Evolutionary conservation across 2,888 invertebrate species (phyloP).

Genomic region (Argyresthia albistria): DNA sequence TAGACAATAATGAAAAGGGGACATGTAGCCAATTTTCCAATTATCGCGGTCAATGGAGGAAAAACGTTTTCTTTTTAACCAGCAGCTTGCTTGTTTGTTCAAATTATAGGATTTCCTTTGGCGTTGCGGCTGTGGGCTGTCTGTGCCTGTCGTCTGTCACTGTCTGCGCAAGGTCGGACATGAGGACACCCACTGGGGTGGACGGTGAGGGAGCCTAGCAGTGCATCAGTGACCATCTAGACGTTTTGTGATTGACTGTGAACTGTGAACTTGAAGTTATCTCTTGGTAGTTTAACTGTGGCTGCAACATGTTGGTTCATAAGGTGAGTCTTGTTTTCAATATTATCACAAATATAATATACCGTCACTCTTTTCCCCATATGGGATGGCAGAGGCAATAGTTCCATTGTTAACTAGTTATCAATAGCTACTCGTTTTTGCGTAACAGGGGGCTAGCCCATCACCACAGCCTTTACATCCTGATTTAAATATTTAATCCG

Average conservation of each 20-base stretch:
- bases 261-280: neutral
- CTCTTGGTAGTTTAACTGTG: no score
- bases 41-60: conserved; percentile 42
- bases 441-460: no score
- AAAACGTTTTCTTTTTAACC: conserved; percentile 45
- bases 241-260: conserved; percentile 2
- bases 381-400: no score
- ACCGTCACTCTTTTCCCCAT: no score
- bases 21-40: conserved; percentile 19
- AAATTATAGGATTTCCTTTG: conserved; percentile 63
- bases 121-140: conserved; percentile 40
- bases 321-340: conserved; percentile 7
- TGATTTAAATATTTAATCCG: no score
- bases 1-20: conserved; percentile 1
- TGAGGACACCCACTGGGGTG: conserved; percentile 31
- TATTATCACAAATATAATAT: no score
- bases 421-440: no score
- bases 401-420: no score
- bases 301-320: neutral
- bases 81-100: conserved; percentile 31
- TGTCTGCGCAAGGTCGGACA: conserved; percentile 23
- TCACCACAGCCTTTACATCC: no score
- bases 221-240: neutral
- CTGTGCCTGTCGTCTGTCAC: conserved; percentile 17
- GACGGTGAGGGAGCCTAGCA: conserved; percentile 4